Base-by-base conservation (phyloP, 2,797 vertebrate genomes). In the Halcyon chelicuti region DNA sequence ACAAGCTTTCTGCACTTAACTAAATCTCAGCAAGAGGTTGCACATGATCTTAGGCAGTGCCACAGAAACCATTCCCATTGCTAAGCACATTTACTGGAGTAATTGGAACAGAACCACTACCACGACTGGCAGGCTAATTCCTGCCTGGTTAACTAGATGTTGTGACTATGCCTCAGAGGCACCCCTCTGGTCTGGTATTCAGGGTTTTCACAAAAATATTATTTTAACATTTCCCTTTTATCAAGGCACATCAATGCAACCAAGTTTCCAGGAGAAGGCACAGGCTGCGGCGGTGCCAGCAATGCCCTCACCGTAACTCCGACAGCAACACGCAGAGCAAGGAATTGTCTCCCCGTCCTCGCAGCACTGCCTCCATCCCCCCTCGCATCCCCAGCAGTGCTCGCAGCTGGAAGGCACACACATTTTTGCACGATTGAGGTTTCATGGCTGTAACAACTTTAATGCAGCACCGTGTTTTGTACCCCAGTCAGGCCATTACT, bases 41-140 rank as follows among this genome's bases (percentile, higher is more conserved):
- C 96, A 97, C 93, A 95, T 97, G 95, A 94, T 95, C 87, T 79
- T 47, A 82, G 71, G 72, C 87, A 95, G 88, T 92, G 49, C 84
- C 90, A 93, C 95, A 89, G 86, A 88, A 96, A 79, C 79, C 80
- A 60, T 88, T 86, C 90, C 95, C 86, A 93, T 55, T 84, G 90
- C 94, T 90, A 82, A 89, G 29, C 62, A 81, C 84, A 88, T 65
- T 92, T 63, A 88, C 37, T 74, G 93, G 77, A 79, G 79, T 88
- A 96, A 95, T 55, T 85, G 94, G 65, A 92, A 96, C 46, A 94
- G 95, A 94, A 92, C 68, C 73, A 37, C 86, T 74, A 88, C 90
- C 88, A 83, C 6, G 18, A 92, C 74, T 5, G 35, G 88, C 94
- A 80, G 86, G 94, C 88, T 85, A 92, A 94, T 90, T 96, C 93